These are phyloP conservation scores for Xiphophorus maculatus DNA, from an alignment of 2,113 vertebrate species.

Conservation along the genomic window DNA sequence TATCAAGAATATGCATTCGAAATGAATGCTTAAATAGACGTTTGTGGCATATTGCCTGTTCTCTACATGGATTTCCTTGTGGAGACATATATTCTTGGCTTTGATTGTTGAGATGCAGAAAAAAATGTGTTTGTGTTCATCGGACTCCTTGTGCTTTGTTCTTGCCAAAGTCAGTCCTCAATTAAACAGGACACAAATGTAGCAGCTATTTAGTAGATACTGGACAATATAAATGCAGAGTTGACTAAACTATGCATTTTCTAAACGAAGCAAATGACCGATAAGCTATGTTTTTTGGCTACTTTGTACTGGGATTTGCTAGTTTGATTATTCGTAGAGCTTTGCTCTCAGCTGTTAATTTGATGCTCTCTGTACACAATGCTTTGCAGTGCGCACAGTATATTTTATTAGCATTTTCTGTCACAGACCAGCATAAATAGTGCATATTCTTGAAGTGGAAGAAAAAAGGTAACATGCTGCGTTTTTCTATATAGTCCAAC, in stretches of 20 bases:
- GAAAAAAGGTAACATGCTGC: too few relatives aligned
- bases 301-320: background rate
- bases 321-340: too few relatives aligned
- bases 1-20: background rate
- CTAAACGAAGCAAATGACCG: background rate
- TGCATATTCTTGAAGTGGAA: too few relatives aligned
- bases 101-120: background rate
- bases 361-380: too few relatives aligned
- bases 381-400: too few relatives aligned
- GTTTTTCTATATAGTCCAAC: too few relatives aligned
- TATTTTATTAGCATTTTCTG: too few relatives aligned
- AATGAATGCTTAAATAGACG: background rate
- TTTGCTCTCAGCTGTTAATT: background rate
- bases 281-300: background rate
- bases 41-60: conserved; percentile 11
- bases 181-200: background rate
- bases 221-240: background rate
- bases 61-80: conserved; percentile 39
- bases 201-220: background rate
- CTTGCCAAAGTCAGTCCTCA: background rate
- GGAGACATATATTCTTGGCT: conserved; percentile 4
- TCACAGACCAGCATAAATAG: too few relatives aligned
- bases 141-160: background rate
- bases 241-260: background rate
- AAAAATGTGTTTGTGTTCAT: background rate